Conservation (phyloP, 2,888 invertebrate species). For the Drosophila greeni region DNA sequence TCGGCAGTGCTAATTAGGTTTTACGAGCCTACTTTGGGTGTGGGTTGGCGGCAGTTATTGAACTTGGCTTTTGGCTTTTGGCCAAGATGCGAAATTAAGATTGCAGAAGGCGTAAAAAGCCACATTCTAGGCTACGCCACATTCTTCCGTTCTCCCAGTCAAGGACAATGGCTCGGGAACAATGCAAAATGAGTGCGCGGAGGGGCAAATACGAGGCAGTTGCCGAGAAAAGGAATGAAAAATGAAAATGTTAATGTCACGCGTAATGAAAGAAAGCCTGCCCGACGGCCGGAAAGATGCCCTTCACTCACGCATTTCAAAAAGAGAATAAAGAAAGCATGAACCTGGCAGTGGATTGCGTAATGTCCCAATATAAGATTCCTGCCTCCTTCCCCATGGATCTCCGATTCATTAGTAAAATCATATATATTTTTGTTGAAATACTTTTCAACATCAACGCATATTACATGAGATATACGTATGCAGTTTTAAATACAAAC, state of each 20-base stretch:
- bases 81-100: constrained; percentile 12
- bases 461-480: too few species aligned
- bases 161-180: constrained; percentile 33
- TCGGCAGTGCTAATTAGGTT: constrained; percentile 50
- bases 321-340: background rate
- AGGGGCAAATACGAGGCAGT: constrained; percentile 1
- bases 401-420: too few species aligned
- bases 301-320: constrained; percentile 2
- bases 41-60: constrained; percentile 43
- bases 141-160: background rate
- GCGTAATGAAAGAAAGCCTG: constrained; percentile 13
- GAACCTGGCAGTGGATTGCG: background rate
- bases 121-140: constrained; percentile 8
- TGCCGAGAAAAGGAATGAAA: constrained; percentile 16
- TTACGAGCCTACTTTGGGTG: constrained; percentile 44
- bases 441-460: too few species aligned
- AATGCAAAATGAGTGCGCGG: constrained; percentile 2
- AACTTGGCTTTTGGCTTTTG: constrained; percentile 35
- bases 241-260: constrained; percentile 32
- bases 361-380: background rate
- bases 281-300: constrained; percentile 2
- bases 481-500: too few species aligned
- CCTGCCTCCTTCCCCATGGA: too few species aligned
- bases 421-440: too few species aligned
- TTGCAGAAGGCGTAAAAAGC: constrained; percentile 2